Conservation (phyloP, 1,140 invertebrate species). For the Bombus confusus region DNA sequence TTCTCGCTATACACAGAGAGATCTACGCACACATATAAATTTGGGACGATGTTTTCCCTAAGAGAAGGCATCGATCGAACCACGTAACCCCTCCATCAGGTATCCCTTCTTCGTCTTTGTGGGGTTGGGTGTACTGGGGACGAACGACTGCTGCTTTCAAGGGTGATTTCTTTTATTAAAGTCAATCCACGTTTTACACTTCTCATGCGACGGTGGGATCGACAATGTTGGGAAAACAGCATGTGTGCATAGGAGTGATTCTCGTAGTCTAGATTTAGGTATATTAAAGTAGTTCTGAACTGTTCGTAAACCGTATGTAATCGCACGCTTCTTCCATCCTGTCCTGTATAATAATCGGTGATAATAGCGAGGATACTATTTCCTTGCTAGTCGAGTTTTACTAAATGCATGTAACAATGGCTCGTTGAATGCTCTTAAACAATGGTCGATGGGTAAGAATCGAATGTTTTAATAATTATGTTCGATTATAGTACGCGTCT, state of each 20-base stretch:
- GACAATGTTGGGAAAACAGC: neutral
- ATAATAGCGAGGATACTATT: neutral
- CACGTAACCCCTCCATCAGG: neutral
- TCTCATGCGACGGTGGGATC: neutral
- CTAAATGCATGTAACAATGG: neutral
- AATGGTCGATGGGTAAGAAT: neutral
- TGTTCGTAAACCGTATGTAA: neutral
- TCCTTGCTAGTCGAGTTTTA: neutral
- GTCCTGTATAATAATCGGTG: neutral
- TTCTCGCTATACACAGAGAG: neutral
- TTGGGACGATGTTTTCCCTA: conserved; percentile 10
- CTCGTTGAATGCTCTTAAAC: neutral
- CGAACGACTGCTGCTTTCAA: neutral
- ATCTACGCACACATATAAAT: neutral
- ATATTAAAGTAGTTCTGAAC: neutral
- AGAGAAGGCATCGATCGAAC: conserved; percentile 33
- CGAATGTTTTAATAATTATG: neutral
- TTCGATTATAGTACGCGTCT: neutral
- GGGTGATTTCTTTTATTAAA: conserved; percentile 21
- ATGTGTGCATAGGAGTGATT: neutral
- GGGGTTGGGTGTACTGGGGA: neutral
- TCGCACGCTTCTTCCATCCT: neutral
- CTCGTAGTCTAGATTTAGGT: neutral
- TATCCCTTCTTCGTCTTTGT: neutral
- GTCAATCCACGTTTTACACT: neutral